Evolutionary conservation across 2,888 invertebrate genomes (phyloP).

Genomic region (Epiperipatus broadwayi): DNA sequence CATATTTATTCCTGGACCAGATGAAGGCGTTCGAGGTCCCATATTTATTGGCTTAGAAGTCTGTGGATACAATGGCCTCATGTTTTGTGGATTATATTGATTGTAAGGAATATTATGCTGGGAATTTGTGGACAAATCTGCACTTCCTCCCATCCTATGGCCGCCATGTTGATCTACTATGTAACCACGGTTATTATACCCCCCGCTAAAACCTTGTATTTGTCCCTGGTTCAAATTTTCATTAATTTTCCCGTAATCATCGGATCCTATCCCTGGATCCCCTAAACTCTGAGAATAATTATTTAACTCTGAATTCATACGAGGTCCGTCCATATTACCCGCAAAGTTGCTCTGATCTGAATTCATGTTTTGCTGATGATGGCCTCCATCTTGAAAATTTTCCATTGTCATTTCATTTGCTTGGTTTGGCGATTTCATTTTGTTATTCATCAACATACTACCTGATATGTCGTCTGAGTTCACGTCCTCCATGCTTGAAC

Average conservation of each 20-base stretch:
- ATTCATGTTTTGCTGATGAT: constrained; percentile 21
- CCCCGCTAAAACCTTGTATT: constrained; percentile 21
- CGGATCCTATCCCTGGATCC: constrained; percentile 21
- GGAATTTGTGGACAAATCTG: constrained; percentile 6
- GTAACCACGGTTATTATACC: constrained; percentile 21
- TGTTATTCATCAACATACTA: constrained; percentile 19
- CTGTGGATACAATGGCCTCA: constrained; percentile 21
- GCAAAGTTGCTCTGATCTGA: constrained; percentile 20
- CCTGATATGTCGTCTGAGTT: constrained; percentile 16
- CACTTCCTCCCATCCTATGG: constrained; percentile 7
- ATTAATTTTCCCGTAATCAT: constrained; percentile 22
- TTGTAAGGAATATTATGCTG: constrained; percentile 3
- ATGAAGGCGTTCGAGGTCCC: constrained; percentile 10
- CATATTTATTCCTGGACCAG: constrained; percentile 8
- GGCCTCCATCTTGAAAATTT: constrained; percentile 28
- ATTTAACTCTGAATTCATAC: constrained; percentile 24
- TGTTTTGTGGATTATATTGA: constrained; percentile 21
- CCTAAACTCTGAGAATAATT: constrained; percentile 21
- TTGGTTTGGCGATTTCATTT: constrained; percentile 21
- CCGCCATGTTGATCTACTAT: constrained; percentile 24
- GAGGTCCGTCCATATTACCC: constrained; percentile 21
- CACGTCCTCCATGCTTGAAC: constrained; percentile 19
- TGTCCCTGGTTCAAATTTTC: constrained; percentile 21
- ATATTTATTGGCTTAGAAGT: constrained; percentile 11
- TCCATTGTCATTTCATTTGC: constrained; percentile 24